Evolutionary conservation across 35 echinoderm and acorn worm genomes (phyloP), one percentile per base, ranked within the genome.

Genomic region (Heliocidaris tuberculata): DNA sequence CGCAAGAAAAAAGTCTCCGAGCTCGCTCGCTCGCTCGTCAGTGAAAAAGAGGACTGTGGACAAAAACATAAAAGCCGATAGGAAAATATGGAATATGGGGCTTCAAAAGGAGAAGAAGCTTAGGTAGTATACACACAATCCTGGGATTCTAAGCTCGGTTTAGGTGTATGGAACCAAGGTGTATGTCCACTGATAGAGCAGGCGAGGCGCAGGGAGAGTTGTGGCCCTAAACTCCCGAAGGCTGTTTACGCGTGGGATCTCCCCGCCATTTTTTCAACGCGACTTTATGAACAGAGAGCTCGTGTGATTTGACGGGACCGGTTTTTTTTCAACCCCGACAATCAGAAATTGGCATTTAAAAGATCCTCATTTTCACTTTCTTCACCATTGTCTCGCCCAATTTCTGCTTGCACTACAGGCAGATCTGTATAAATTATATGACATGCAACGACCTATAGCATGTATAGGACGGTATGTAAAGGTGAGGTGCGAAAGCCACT

Each of bases 1-100:
- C 87, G 87, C 87, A 48, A 42, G 86, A 88, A 89, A 89, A 78
- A 78, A 78, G 27, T 78, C 21, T 78, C 21, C 27, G 27, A 19
- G 65, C 65, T n/a, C 27, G 21, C 65, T 78, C 42, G 86, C 86
- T 88, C 87, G 17, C 87, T 89, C 87, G 87, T 48, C 31, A 93
- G 48, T 6, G 86, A 59, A 54, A 93, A 89, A 93, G 27, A 59
- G 91, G 29, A 59, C n/a, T 16, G 50, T 19, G 91, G 50, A 93
- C 91, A 93, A 93, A 48, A 93, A 59, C 10, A 93, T 50, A 93
- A 59, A 93, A 93, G 91, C 50, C 91, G 91, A 93, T 49, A 59
- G 13, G 91, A 93, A 93, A 93, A 93, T 93, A 93, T 93, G 91
- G 91, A 93, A 93, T 93, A 56, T 50, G 91, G 91, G 11, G 31